Percentiles rank a stretch among this genome's conserved stretches.
phyloP scores from a whole-genome alignment of 2,888 invertebrate genomes.

The Acanthopleura granulata region DNA sequence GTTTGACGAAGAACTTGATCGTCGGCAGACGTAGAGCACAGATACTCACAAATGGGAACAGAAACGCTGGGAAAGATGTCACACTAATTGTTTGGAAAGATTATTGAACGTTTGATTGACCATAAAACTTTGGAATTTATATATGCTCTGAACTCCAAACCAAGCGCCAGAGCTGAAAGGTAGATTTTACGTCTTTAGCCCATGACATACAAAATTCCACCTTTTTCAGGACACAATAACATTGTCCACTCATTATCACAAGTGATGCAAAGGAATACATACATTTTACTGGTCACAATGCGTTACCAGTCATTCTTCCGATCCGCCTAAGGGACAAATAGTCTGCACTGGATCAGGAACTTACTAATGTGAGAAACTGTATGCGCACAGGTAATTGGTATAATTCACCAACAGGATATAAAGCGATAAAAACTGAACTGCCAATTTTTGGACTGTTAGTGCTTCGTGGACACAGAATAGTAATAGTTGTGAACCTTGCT shows the following conservation, averaged over 20 bases:
- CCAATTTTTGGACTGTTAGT: slow-evolving; percentile 31
- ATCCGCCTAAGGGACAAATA: not conserved
- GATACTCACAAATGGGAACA: too few relatives aligned
- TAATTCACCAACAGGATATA: slow-evolving; percentile 23
- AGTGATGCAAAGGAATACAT: too few relatives aligned
- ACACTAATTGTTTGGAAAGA: too few relatives aligned
- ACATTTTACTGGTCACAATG: not conserved
- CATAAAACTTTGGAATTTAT: too few relatives aligned
- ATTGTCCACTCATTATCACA: slow-evolving; percentile 29
- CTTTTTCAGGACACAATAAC: slow-evolving; percentile 32
- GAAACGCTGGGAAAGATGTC: too few relatives aligned
- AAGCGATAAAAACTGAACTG: slow-evolving; percentile 29
- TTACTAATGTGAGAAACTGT: slow-evolving; percentile 8
- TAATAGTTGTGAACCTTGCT: slow-evolving; percentile 29
- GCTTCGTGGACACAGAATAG: slow-evolving; percentile 34
- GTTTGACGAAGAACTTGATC: too few relatives aligned
- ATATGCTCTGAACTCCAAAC: too few relatives aligned
- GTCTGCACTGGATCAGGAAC: slow-evolving; percentile 10
- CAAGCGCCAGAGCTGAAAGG: too few relatives aligned
- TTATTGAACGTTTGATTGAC: too few relatives aligned
- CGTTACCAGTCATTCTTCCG: not conserved
- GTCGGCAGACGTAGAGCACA: too few relatives aligned
- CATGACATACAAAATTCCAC: slow-evolving; percentile 13
- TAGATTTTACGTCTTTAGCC: too few relatives aligned
- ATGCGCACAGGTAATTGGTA: slow-evolving; percentile 9